Percentiles rank a stretch among this genome's conserved stretches.
phyloP scores from a whole-genome alignment of 2,888 invertebrate species.

The Standfussiana lucernea region DNA sequence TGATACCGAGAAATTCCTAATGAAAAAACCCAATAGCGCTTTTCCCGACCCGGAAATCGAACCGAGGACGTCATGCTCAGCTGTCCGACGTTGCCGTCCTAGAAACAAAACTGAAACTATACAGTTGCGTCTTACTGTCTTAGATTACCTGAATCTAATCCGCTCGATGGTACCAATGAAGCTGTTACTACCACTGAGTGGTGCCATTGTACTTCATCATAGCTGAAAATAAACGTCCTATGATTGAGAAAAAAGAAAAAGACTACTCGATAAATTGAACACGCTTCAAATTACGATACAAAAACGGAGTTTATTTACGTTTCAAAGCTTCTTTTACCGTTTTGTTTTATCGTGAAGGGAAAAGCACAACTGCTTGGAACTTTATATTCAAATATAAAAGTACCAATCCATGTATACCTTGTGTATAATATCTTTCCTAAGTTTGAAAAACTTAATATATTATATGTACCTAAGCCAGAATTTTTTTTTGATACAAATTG shows the following conservation, averaged over 20 bases:
- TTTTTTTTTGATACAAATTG: background rate
- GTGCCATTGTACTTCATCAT: background rate
- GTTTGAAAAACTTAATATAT: background rate
- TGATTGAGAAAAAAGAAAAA: background rate
- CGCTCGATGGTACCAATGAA: background rate
- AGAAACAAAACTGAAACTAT: too few species aligned
- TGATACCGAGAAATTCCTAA: too few species aligned
- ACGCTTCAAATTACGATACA: slow-evolving; percentile 8
- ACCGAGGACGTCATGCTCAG: too few species aligned
- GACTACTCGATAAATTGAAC: slow-evolving; percentile 1
- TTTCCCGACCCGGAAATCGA: too few species aligned
- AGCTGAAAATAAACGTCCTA: background rate
- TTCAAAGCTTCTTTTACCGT: background rate
- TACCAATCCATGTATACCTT: background rate
- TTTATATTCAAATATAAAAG: background rate
- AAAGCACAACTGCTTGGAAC: background rate
- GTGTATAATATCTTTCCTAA: background rate
- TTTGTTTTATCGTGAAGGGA: slow-evolving; percentile 25
- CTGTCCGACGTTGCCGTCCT: too few species aligned
- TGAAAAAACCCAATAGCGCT: too few species aligned
- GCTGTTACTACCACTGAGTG: background rate
- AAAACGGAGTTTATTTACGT: slow-evolving; percentile 2
- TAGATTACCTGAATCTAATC: background rate
- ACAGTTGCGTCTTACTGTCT: background rate
- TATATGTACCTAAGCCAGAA: background rate